Conservation (phyloP, 2,888 invertebrate genomes). For the Alviniconcha strummeri region DNA sequence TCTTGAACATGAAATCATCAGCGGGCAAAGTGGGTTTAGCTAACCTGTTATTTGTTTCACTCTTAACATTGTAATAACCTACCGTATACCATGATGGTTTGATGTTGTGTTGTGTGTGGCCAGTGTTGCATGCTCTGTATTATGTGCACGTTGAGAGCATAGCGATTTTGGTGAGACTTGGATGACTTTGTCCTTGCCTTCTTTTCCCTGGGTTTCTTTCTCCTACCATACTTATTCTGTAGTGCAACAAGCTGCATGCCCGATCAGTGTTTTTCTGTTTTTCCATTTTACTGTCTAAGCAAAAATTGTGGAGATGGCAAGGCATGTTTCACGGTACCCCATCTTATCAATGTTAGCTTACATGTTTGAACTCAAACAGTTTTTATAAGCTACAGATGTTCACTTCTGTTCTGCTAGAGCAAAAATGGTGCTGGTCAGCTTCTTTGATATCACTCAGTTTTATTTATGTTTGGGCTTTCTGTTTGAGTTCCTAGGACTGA, state of each 20-base stretch:
- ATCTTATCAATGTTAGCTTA: neutral
- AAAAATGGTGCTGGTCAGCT: no score
- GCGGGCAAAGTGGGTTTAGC: no score
- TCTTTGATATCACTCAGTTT: no score
- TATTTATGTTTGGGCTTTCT: no score
- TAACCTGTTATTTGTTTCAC: no score
- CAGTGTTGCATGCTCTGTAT: constrained; percentile 28
- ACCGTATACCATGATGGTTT: neutral
- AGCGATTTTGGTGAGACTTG: constrained; percentile 27
- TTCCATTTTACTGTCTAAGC: neutral
- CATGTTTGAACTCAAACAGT: no score
- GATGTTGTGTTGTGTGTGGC: neutral
- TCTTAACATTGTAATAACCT: no score
- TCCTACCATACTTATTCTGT: constrained; percentile 10
- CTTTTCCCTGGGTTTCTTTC: constrained; percentile 19
- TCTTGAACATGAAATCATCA: no score
- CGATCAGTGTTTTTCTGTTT: neutral
- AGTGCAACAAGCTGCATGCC: constrained; percentile 20
- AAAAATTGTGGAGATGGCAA: neutral
- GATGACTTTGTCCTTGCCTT: constrained; percentile 20
- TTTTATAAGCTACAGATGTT: no score
- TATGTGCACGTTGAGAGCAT: constrained; percentile 30
- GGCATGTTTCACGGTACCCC: constrained; percentile 21
- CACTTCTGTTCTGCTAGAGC: no score
- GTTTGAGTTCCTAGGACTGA: no score